phyloP scores from a whole-genome alignment of 2,113 vertebrate species.

The Hylia prasina region DNA sequence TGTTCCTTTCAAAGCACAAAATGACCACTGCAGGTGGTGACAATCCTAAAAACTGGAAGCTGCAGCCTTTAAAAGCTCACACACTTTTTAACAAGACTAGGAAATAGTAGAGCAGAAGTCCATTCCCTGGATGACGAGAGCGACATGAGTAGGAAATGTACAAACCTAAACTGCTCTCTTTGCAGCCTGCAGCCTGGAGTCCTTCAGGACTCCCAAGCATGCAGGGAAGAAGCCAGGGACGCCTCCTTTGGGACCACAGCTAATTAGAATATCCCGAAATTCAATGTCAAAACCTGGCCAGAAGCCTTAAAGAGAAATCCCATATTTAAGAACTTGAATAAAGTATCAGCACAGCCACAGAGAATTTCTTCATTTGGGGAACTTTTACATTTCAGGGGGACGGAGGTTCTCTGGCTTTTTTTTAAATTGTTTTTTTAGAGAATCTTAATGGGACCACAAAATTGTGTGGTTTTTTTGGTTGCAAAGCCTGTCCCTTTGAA shows the following conservation, averaged over 20 bases:
- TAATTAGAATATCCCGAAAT: slow-evolving; percentile 46
- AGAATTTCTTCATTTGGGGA: neutral
- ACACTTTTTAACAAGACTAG: slow-evolving; percentile 20
- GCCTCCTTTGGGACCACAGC: neutral
- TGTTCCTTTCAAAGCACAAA: neutral
- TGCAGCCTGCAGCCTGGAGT: slow-evolving; percentile 34
- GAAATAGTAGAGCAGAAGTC: slow-evolving; percentile 20
- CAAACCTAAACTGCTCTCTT: neutral
- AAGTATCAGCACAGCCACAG: neutral
- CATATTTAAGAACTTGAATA: neutral
- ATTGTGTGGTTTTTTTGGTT: neutral
- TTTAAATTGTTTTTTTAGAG: neutral
- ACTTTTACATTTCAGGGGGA: neutral
- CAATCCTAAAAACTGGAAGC: slow-evolving; percentile 1
- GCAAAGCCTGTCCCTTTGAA: neutral
- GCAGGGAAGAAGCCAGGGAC: slow-evolving; percentile 22
- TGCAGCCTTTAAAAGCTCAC: neutral
- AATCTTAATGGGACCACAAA: neutral
- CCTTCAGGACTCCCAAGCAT: slow-evolving; percentile 19
- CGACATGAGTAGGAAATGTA: slow-evolving; percentile 7
- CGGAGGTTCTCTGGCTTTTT: neutral
- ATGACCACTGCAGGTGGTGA: neutral
- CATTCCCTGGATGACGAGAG: neutral
- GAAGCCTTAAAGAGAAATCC: slow-evolving; percentile 40
- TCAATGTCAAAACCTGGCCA: slow-evolving; percentile 56